These are phyloP conservation scores for Conistra vaccinii DNA, from an alignment of 2,888 invertebrate genomes.

Conservation along the genomic window DNA sequence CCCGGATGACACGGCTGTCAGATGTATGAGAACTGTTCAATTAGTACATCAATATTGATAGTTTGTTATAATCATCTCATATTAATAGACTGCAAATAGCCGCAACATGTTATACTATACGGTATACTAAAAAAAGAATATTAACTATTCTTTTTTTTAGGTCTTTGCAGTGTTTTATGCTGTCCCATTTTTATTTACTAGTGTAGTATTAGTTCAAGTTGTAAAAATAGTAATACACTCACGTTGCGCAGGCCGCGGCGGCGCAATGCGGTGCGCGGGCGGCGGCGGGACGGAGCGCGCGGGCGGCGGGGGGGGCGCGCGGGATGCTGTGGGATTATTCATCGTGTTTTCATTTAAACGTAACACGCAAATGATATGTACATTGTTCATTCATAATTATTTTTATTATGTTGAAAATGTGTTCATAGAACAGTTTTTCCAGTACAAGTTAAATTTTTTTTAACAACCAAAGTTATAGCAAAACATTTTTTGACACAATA, in stretches of 20 bases:
- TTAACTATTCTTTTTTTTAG: background rate
- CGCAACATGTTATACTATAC: background rate
- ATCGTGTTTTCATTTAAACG: background rate
- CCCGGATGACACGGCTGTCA: conserved; percentile 55
- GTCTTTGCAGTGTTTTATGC: background rate
- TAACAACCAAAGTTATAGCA: no score
- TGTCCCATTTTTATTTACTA: fast-evolving
- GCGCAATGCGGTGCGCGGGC: conserved; percentile 80
- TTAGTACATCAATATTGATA: background rate
- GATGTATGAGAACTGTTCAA: background rate
- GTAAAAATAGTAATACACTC: conserved; percentile 61
- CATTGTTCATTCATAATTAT: background rate
- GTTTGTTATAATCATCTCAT: background rate
- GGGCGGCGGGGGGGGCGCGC: conserved; percentile 91
- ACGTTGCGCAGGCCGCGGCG: conserved; percentile 89
- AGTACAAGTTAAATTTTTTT: background rate
- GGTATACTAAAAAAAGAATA: no score
- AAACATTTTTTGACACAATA: background rate
- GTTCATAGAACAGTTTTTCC: no score
- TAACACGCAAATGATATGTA: background rate
- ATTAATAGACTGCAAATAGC: background rate
- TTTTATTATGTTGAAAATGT: background rate
- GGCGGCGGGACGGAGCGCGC: conserved; percentile 88
- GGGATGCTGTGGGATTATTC: conserved; percentile 77
- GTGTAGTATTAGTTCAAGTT: background rate